A percentile compares a stretch with the other conserved stretches of the same genome.
These are phyloP conservation scores for Agrypnus murinus DNA, from an alignment of 2,888 invertebrate genomes.

Conservation along the genomic window DNA sequence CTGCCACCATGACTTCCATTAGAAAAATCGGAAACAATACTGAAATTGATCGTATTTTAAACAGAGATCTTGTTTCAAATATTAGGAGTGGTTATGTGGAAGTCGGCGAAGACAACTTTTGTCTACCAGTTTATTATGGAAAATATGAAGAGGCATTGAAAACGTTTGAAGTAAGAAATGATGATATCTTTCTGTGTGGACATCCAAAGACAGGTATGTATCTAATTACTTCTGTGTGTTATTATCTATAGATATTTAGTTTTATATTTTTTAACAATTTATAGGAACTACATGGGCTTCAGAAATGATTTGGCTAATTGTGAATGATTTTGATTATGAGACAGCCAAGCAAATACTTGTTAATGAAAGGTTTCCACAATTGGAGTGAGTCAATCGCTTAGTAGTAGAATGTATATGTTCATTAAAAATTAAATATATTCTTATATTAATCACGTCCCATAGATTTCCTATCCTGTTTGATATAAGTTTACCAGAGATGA, in stretches of 20 bases:
- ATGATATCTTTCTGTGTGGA: conserved; percentile 12
- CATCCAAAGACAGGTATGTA: conserved; percentile 15
- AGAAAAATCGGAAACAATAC: conserved; percentile 1
- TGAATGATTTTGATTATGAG: conserved; percentile 80
- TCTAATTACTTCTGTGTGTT: too few species aligned
- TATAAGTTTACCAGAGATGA: background rate
- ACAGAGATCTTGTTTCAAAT: background rate
- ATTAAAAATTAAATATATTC: too few species aligned
- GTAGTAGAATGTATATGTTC: too few species aligned
- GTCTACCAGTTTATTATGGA: background rate
- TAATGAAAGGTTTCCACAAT: conserved; percentile 80
- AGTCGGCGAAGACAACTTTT: conserved; percentile 6
- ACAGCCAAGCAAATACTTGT: conserved; percentile 74
- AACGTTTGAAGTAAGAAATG: conserved; percentile 17
- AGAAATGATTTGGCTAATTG: conserved; percentile 83
- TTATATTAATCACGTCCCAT: background rate
- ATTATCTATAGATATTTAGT: background rate
- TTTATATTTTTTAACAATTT: too few species aligned
- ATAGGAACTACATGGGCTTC: conserved; percentile 81
- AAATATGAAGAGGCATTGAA: background rate
- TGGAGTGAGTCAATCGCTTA: conserved; percentile 75
- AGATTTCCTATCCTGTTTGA: background rate
- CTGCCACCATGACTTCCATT: too few species aligned
- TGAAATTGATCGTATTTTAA: background rate
- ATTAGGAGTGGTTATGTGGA: background rate